Conservation (phyloP, 2,888 invertebrate genomes). For the Punctoribates punctum region DNA sequence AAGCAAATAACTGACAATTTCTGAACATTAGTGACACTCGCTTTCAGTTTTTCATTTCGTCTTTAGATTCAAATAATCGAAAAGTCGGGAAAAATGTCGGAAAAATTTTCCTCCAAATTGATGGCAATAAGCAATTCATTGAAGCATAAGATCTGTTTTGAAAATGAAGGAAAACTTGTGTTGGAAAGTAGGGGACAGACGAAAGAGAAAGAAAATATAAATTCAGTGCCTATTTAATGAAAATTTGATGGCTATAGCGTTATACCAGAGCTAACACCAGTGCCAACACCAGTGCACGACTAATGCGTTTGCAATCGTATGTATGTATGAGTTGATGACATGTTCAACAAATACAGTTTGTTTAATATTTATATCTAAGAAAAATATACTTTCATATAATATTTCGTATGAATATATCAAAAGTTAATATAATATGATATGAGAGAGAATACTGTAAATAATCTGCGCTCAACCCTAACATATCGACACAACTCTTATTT, state of each 20-base stretch:
- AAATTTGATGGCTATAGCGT: not conserved
- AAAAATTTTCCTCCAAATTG: constrained; percentile 31
- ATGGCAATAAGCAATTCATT: constrained; percentile 36
- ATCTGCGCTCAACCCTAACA: constrained; percentile 17
- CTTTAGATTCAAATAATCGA: not conserved
- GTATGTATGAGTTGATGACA: constrained; percentile 24
- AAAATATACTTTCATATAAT: constrained; percentile 5
- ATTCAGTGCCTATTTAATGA: not conserved
- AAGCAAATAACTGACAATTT: constrained; percentile 34
- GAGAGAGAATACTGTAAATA: constrained; percentile 3
- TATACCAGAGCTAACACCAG: constrained; percentile 4
- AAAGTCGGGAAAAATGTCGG: constrained; percentile 1
- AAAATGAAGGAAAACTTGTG: not conserved
- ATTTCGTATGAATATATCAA: constrained; percentile 15
- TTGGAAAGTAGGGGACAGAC: not conserved
- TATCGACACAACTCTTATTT: not conserved
- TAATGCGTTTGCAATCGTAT: constrained; percentile 27
- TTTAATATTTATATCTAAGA: not conserved
- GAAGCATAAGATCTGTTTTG: constrained; percentile 27
- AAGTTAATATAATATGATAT: not conserved
- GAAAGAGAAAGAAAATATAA: not conserved
- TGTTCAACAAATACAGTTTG: not conserved
- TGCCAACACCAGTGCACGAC: not conserved
- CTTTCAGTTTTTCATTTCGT: not conserved
- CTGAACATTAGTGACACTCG: constrained; percentile 28